A percentile compares a stretch with the other conserved stretches of the same genome.
These are phyloP conservation scores for Reticulitermes lucifugus DNA, from an alignment of 2,888 invertebrate species.

Conservation along the genomic window DNA sequence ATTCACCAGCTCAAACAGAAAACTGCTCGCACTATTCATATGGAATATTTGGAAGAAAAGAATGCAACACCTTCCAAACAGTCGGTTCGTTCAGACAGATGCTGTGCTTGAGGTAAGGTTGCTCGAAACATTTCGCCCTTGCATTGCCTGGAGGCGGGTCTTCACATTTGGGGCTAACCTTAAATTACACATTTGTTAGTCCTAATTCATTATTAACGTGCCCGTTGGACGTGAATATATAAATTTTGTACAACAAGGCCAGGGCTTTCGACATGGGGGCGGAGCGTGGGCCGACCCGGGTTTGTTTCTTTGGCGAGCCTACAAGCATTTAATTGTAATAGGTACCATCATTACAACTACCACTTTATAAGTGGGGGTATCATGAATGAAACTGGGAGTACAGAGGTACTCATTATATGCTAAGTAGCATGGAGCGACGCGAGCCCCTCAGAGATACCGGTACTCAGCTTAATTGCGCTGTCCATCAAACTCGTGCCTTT, in stretches of 20 bases:
- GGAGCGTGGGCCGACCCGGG: neutral
- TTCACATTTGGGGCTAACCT: neutral
- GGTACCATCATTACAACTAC: neutral
- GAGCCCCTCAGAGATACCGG: neutral
- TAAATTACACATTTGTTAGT: slow-evolving; percentile 6
- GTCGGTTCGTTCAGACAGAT: too few species aligned
- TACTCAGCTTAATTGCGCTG: slow-evolving; percentile 6
- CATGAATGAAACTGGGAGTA: neutral
- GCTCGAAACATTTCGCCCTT: too few species aligned
- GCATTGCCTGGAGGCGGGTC: neutral
- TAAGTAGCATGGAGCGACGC: neutral
- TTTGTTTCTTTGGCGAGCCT: neutral
- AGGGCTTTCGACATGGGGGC: neutral
- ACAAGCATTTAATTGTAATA: neutral
- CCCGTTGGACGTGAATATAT: neutral
- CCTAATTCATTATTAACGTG: neutral
- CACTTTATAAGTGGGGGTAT: neutral
- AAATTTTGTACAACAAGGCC: neutral
- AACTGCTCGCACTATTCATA: too few species aligned
- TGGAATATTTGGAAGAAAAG: too few species aligned
- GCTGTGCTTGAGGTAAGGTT: too few species aligned
- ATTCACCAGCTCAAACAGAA: too few species aligned
- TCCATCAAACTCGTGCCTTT: neutral
- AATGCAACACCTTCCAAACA: too few species aligned
- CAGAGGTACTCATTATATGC: neutral